Evolutionary conservation across 2,113 vertebrate genomes (phyloP).

Genomic region (Rhombomys opimus): DNA sequence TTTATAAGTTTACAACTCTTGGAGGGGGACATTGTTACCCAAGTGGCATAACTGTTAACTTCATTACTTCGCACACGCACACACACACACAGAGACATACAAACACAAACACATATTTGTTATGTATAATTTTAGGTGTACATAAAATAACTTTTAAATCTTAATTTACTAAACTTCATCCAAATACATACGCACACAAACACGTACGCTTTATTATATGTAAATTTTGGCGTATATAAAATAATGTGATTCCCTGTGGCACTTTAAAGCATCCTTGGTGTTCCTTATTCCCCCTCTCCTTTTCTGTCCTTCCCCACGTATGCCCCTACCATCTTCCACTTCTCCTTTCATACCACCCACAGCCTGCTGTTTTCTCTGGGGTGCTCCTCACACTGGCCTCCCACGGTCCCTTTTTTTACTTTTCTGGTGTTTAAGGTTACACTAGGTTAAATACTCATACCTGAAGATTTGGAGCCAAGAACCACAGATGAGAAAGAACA

Average conservation of each 20-base stretch:
- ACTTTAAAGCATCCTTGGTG: neutral
- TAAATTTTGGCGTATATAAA: neutral
- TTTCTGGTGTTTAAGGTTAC: neutral
- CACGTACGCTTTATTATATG: neutral
- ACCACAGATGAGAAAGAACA: neutral
- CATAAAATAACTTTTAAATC: neutral
- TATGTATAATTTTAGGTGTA: neutral
- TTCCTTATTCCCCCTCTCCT: neutral
- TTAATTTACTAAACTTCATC: neutral
- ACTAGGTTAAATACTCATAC: neutral
- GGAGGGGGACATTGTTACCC: neutral
- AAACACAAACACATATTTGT: neutral
- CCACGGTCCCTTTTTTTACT: neutral
- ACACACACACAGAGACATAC: neutral
- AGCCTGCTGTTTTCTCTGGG: too few species aligned
- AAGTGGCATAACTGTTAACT: neutral
- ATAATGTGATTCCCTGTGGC: neutral
- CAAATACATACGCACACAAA: neutral
- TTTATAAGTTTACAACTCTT: neutral
- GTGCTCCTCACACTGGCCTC: neutral
- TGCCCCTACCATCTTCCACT: neutral
- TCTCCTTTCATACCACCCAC: neutral
- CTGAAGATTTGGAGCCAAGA: neutral
- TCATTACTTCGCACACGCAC: neutral
- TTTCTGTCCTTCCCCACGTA: neutral